Evolutionary conservation across 2,797 vertebrate species (phyloP).

Genomic region (Scyliorhinus canicula): DNA sequence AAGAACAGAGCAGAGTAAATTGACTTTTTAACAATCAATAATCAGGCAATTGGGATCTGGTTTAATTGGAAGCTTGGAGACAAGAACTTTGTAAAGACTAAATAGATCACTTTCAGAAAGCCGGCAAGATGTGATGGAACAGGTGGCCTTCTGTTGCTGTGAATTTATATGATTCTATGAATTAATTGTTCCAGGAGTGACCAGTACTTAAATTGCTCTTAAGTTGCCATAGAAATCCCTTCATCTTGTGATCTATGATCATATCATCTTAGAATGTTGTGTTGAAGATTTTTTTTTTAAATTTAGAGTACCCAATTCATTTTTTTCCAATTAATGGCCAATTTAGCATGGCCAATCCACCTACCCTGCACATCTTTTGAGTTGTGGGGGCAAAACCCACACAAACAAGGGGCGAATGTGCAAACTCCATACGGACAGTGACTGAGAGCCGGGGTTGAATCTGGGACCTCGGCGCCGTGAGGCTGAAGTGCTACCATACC

Average conservation of each 20-base stretch:
- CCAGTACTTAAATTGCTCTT: background rate
- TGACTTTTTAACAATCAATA: background rate
- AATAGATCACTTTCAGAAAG: background rate
- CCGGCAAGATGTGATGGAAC: background rate
- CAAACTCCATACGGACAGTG: no score
- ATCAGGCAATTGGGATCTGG: background rate
- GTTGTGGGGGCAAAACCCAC: no score
- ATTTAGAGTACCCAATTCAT: no score
- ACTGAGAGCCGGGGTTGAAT: no score
- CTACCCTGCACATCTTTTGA: no score
- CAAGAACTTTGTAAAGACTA: background rate
- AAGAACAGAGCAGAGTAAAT: background rate
- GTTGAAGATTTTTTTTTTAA: background rate
- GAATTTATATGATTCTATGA: background rate
- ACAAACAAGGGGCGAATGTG: no score
- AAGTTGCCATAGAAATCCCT: background rate
- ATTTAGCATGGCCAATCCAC: no score
- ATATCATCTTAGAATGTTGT: background rate
- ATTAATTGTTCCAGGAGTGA: background rate
- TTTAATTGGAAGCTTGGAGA: background rate
- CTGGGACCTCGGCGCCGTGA: no score
- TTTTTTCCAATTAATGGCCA: no score
- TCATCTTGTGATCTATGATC: background rate
- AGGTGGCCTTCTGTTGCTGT: background rate
- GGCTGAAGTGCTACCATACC: no score